Conservation (phyloP, 2,113 vertebrate species). For the Stictonetta naevosa region DNA sequence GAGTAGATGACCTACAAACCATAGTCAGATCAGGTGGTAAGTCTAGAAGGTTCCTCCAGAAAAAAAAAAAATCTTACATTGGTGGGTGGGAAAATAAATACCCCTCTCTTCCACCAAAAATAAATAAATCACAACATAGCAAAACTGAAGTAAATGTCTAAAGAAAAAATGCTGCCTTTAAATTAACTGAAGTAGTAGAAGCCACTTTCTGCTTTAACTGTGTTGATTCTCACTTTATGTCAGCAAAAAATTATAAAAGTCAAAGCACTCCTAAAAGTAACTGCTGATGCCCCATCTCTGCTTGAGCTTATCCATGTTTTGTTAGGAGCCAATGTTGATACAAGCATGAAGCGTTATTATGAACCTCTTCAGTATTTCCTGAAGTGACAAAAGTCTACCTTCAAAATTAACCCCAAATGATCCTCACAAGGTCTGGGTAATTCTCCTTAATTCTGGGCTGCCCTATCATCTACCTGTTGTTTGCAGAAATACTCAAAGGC, state of each 20-base stretch:
- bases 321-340: slow-evolving; percentile 13
- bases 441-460: slow-evolving; percentile 9
- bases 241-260: not conserved
- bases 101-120: not conserved
- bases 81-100: not conserved
- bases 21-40: not conserved
- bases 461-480: not conserved
- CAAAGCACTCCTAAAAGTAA: not conserved
- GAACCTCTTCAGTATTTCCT: not conserved
- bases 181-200: not conserved
- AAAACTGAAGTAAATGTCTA: not conserved
- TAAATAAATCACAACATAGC: not conserved
- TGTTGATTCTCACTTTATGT: not conserved
- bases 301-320: slow-evolving; percentile 33
- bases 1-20: not conserved
- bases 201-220: not conserved
- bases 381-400: slow-evolving; percentile 23
- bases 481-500: not conserved
- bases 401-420: slow-evolving; percentile 36
- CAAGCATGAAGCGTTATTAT: not conserved
- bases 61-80: not conserved
- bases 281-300: slow-evolving; percentile 31
- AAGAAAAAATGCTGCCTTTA: not conserved
- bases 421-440: not conserved
- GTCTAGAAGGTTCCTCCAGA: not conserved